Base-by-base conservation (phyloP, 2,113 vertebrate species). In the Gasterosteus aculeatus region DNA sequence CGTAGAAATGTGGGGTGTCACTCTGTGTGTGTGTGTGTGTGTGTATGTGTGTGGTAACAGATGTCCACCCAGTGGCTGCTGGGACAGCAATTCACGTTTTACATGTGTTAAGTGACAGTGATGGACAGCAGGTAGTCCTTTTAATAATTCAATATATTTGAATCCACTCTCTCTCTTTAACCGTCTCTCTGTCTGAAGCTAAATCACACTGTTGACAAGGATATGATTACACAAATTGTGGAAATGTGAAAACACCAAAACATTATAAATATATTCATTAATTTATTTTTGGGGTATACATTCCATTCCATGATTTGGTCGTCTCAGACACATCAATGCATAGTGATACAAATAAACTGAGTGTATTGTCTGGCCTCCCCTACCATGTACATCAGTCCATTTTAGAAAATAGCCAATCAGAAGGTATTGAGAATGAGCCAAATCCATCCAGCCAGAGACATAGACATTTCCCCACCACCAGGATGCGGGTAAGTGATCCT, bases 401-500 rank as follows among this genome's bases (percentile, higher is more conserved):
- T 79, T 79, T 69, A 53, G 51, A 63, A 68, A 60, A 75, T 76
- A 67, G 72, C 63, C 66, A 75, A 83, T 72, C 47, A 75, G 69
- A 85, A 74, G 85, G 90, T 78, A 70, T 93, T 91, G 92, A 83
- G 80, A 86, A 86, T 81, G 81, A 91, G 79, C 70, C 77, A 78
- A 65, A 83, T 75, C 58, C 81, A 85, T 80, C 63, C 87, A 91
- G 77, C 72, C 84, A 84, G 78, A 87, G 82, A 88, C 84, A 82
- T 38, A 91, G 89, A 89, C 89, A 90, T 91, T 90, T 92, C 91
- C 89, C 90, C 85, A 88, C 88, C 90, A 84, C 89, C 87, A 96
- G 95, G 96, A 96, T 95, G 96, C 94, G 97, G 96, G 94, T 99
- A 98, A 98, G 95, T 97, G 96, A 97, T 96, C 96, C 94, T 98